These are phyloP conservation scores for Lasiommata megera DNA, from an alignment of 2,888 invertebrate genomes.

Conservation along the genomic window DNA sequence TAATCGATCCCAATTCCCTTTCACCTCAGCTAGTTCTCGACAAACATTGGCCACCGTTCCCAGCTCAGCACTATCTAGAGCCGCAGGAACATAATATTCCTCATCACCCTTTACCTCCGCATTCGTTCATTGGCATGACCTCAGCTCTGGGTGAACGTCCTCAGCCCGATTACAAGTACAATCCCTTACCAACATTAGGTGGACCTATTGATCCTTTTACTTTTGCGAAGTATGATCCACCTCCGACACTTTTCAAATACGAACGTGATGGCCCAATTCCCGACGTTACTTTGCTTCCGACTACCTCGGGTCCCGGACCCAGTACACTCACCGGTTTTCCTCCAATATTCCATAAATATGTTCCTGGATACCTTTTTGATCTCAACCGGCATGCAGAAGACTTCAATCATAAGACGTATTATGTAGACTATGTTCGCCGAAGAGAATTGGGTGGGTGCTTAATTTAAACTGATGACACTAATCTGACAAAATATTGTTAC, in stretches of 20 bases:
- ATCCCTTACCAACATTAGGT: conserved; percentile 63
- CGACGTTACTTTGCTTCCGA: conserved; percentile 57
- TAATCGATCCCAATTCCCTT: conserved; percentile 62
- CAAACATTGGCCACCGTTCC: conserved; percentile 71
- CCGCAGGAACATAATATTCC: conserved; percentile 57
- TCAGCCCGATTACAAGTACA: conserved; percentile 64
- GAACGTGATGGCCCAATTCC: conserved; percentile 72
- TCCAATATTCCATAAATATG: conserved; percentile 72
- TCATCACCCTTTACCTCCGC: conserved; percentile 63
- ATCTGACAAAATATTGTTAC: conserved; percentile 14
- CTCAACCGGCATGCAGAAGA: conserved; percentile 71
- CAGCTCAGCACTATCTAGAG: conserved; percentile 71
- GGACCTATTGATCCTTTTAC: conserved; percentile 68
- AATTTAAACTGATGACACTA: conserved; percentile 71
- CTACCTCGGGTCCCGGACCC: conserved; percentile 61
- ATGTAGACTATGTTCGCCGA: conserved; percentile 77
- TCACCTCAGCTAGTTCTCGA: conserved; percentile 65
- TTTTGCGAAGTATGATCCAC: conserved; percentile 56
- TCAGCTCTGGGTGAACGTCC: conserved; percentile 68
- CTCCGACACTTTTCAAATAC: conserved; percentile 66
- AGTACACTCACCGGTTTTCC: conserved; percentile 70
- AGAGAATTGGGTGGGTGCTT: conserved; percentile 80
- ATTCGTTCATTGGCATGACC: conserved; percentile 71
- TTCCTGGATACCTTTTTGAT: conserved; percentile 73
- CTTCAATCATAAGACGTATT: conserved; percentile 75